These are phyloP conservation scores for Drosophila algonquin DNA, from an alignment of 2,888 invertebrate genomes.

Conservation along the genomic window DNA sequence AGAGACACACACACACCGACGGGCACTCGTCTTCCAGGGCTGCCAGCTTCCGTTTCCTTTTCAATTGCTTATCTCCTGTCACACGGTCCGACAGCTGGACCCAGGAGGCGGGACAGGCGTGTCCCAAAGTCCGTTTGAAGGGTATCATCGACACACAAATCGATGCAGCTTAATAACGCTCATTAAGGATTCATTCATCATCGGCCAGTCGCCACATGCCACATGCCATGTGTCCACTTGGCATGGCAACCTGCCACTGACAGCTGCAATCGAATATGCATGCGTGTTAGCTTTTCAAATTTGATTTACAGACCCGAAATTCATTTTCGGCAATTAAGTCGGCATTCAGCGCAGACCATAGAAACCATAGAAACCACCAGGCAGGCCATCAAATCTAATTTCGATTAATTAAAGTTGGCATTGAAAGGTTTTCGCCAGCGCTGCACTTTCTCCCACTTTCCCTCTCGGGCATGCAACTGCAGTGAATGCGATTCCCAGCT, in stretches of 20 bases:
- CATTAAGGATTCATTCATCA: conserved; percentile 60
- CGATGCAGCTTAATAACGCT: conserved; percentile 52
- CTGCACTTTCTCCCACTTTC: neutral
- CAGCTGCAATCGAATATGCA: conserved; percentile 44
- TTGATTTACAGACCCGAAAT: conserved; percentile 22
- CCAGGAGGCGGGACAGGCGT: conserved; percentile 13
- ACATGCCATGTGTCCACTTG: neutral
- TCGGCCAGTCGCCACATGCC: conserved; percentile 25
- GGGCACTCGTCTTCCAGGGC: conserved; percentile 20
- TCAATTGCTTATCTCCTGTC: conserved; percentile 43
- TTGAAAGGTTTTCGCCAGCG: neutral
- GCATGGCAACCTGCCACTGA: conserved; percentile 27
- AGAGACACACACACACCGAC: conserved; percentile 44
- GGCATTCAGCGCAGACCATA: neutral
- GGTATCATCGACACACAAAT: conserved; percentile 25
- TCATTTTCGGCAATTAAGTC: neutral
- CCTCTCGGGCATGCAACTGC: conserved; percentile 1
- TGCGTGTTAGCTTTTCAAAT: conserved; percentile 34
- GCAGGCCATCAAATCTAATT: conserved; percentile 1
- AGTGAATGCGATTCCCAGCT: conserved; percentile 43
- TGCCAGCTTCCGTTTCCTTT: conserved; percentile 35
- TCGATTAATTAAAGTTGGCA: conserved; percentile 2
- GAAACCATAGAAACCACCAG: neutral
- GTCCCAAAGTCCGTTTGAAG: neutral
- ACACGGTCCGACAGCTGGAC: conserved; percentile 48